phyloP scores from a whole-genome alignment of 2,113 vertebrate species.

The Actinemys pallida region DNA sequence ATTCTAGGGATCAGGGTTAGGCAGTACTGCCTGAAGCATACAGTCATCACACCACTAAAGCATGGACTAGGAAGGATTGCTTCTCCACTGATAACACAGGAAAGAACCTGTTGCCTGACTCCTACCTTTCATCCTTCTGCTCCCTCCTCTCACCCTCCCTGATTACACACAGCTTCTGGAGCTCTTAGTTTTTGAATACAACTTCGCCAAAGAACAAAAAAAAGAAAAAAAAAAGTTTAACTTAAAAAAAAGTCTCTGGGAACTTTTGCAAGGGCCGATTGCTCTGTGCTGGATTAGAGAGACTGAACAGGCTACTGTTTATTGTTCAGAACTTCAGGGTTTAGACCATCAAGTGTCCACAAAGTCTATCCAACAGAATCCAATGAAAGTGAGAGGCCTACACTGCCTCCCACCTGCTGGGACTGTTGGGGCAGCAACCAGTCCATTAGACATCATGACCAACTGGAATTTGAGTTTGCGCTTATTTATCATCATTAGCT shows the following conservation, averaged over 20 bases:
- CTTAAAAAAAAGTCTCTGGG: constrained; percentile 45
- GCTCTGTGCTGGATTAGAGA: constrained; percentile 33
- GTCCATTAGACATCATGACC: neutral
- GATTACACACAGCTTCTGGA: constrained; percentile 8
- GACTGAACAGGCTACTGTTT: constrained; percentile 28
- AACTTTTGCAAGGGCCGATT: constrained; percentile 39
- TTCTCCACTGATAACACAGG: fast-evolving
- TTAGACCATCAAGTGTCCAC: constrained; percentile 36
- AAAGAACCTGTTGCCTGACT: neutral
- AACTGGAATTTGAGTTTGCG: constrained; percentile 33
- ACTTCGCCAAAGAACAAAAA: constrained; percentile 20
- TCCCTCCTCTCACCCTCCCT: neutral
- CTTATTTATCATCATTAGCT: constrained; percentile 42
- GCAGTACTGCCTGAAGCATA: neutral
- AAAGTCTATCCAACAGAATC: constrained; percentile 51
- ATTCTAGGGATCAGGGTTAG: neutral
- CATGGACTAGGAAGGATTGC: neutral
- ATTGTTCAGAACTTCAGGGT: constrained; percentile 13
- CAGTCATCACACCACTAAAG: neutral
- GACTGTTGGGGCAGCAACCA: neutral
- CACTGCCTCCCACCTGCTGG: neutral
- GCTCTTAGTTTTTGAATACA: neutral
- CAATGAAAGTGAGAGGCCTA: constrained; percentile 40
- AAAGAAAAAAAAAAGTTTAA: neutral
- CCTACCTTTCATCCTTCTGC: neutral